Base-by-base conservation (phyloP, 2,797 vertebrate genomes). In the Clarias pachynema region DNA sequence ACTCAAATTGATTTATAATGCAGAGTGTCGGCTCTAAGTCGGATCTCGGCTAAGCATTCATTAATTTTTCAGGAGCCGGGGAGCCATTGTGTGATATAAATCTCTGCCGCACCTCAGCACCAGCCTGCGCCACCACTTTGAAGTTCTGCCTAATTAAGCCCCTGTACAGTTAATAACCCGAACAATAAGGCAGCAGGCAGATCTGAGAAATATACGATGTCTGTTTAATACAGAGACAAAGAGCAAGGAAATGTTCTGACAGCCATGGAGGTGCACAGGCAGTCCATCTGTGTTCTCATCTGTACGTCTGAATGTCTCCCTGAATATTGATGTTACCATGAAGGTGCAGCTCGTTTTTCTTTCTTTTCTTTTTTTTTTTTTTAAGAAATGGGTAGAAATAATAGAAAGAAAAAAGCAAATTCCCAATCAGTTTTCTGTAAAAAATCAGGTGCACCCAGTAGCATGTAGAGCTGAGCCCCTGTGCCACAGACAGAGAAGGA, bases 81-180 rank as follows among this genome's bases (percentile, higher is more conserved):
- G 88, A 89, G 87, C 89, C 85, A 88, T 87, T 84, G 91, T 89
- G 84, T 44, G 86, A 91, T 92, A 94, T 93, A 91, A 93, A 93
- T 93, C 93, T 91, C 89, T 68, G 81, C 85, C 88, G 89, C 91
- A 91, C 90, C 91, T 91, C 90, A 77, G 86, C 81, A 69, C 74
- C 83, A 80, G 83, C 83, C 87, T 83, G 87, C 63, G 86, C 86
- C 81, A 85, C 68, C 86, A 90, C 92, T 93, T 93, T 93, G 91
- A 93, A 92, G 92, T 93, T 92, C 90, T 88, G 89, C 91, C 92
- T 94, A 93, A 94, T 95, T 93, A 94, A 92, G 93, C 88, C 63
- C 80, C 89, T 87, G 86, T 89, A 87, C 85, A 68, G 92, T 91
- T 94, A 94, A 94, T 89, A 88, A 93, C 90, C 83, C 78, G 85